Base-by-base conservation (phyloP, 2,113 vertebrate species). In the Thamnaconus septentrionalis region DNA sequence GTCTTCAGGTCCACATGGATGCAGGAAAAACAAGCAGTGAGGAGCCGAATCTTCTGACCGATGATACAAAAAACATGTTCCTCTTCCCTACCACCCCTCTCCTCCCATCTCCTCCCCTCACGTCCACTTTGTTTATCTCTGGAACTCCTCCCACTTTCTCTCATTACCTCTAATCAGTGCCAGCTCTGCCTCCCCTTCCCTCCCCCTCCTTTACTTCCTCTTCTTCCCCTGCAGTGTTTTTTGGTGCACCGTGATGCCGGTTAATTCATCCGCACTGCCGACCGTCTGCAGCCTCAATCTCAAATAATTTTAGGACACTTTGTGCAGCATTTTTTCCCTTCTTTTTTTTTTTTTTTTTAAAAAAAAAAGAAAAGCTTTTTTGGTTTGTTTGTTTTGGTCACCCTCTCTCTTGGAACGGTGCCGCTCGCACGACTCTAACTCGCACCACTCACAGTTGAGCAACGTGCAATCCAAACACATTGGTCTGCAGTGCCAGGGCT, bases 91-190 rank as follows among this genome's bases (percentile, higher is more conserved):
- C 54, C 54, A 10, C 4, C 6, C 65, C 58, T 58, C 57, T 75
- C 58, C 11, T 41, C 12, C 41, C 31, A 4, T 44, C 53, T 47
- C 31, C 41, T 40, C 65, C 41, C 48, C 60, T 75, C 63, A 54
- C 55, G 7, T 71, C 58, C 73, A 61, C 56, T 67, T 39, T 67
- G n/a, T 64, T 12, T 70, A 31, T 70, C 72, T 63, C 66, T 73
- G 59, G 62, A 69, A 52, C 47, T 44, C 82, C 80, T 73, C 82
- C 75, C 58, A 59, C 58, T 1, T 0, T 61, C 18, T 31, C 64
- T 76, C 69, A 77, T 89, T 79, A 85, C 80, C 83, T 78, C 59
- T 69, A 74, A 54, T 86, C 66, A 73, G 59, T 69, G 56, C 53
- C 3, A 41, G 60, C 69, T 65, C 50, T 3, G 39, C 41, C 44